Evolutionary conservation across 2,797 vertebrate species (phyloP), one percentile per base, ranked within the genome.

Genomic region (Craterocephalus amniculus): DNA sequence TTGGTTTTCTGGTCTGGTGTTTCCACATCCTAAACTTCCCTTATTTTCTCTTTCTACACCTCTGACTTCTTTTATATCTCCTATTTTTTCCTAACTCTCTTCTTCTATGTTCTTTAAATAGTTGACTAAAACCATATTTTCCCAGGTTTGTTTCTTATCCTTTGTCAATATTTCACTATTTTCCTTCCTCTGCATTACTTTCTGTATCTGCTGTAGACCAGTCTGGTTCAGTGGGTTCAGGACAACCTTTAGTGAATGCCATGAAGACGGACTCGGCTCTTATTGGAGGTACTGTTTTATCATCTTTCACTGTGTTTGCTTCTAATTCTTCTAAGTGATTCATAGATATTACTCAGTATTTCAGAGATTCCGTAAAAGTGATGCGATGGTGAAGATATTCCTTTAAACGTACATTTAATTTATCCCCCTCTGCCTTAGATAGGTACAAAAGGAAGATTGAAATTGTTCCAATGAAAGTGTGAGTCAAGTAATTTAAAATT

Each of bases 231-330:
- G 87, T 92, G 93, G 95, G 95, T 76, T 93, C 95, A 63, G 94
- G 95, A 89, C 87, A 96, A 35, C 96, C 95, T 49, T 89, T 96
- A 89, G 90, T 95, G 78, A 96, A 96, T 89, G 92, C 93, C 79
- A 94, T 96, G 86, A 94, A 81, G 93, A 95, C 89, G 31, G 95
- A 96, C 88, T 97, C 97, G 48, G 96, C 96, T 84, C 88, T 98
- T 74, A 96, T 98, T 83, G 96, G 97, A 96, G 97, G 97, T 98
- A 97, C 61, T 14, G 29, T 57, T 63, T 63, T 0, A 43, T 59
- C 48, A 36, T 45, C 16, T 76, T 60, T 73, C 36, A 9, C 13
- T 13, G 0, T 61, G 27, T 75, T 78, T 75, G 5, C 32, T 14
- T 34, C 58, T 6, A 31, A 74, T 65, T 69, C 18, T 45, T 20